Evolutionary conservation across 1,140 invertebrate genomes (phyloP).

Genomic region (Zophobas morio): DNA sequence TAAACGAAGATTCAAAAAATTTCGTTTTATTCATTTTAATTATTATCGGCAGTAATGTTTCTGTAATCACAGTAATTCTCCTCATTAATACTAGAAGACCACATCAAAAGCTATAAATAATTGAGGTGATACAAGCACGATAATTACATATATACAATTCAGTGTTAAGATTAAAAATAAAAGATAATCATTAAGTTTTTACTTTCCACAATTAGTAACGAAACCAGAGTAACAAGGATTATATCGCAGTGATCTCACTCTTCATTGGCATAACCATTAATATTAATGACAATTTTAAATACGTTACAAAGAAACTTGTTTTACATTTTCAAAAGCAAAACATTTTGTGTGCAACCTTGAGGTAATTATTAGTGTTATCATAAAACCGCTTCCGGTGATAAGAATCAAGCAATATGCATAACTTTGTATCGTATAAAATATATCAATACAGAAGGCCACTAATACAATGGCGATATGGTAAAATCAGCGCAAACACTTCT

Average conservation of each 20-base stretch:
- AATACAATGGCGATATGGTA: slow-evolving; percentile 1
- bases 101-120: too few species aligned
- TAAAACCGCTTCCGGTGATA: slow-evolving; percentile 33
- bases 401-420: slow-evolving; percentile 15
- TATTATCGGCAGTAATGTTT: too few species aligned
- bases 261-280: slow-evolving; percentile 3
- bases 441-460: slow-evolving; percentile 12
- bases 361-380: slow-evolving; percentile 28
- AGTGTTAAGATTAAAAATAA: too few species aligned
- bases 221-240: neutral
- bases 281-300: slow-evolving; percentile 20
- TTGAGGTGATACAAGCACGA: too few species aligned
- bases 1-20: too few species aligned
- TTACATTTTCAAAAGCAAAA: slow-evolving; percentile 7
- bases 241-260: slow-evolving; percentile 11
- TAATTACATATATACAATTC: too few species aligned
- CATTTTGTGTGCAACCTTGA: slow-evolving; percentile 18
- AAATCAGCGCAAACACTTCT: neutral
- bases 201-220: neutral
- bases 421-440: slow-evolving; percentile 1
- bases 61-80: too few species aligned
- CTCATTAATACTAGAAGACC: too few species aligned
- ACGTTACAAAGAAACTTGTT: neutral
- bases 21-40: too few species aligned
- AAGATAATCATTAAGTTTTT: too few species aligned